These are phyloP conservation scores for Agrochola litura DNA, from an alignment of 2,888 invertebrate species.

Conservation along the genomic window DNA sequence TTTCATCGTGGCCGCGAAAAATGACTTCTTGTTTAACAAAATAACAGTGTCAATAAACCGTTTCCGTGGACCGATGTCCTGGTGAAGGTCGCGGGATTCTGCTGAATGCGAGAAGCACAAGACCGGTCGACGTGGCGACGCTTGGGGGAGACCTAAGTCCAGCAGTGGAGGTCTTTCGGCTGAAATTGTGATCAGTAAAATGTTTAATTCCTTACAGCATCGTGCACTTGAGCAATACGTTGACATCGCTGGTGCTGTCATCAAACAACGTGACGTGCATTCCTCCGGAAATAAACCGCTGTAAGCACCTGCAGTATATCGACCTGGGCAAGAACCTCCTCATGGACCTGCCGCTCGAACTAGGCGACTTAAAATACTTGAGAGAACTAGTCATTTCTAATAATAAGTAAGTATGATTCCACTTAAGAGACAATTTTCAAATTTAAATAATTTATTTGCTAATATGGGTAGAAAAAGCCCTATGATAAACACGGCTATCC, in stretches of 20 bases:
- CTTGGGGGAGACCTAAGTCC: neutral
- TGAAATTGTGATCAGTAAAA: neutral
- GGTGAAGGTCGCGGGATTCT: too few relatives aligned
- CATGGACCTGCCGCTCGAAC: conserved; percentile 91
- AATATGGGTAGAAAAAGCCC: neutral
- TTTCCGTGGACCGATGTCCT: too few relatives aligned
- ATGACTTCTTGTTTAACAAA: too few relatives aligned
- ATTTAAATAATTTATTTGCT: neutral
- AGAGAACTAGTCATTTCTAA: conserved; percentile 95
- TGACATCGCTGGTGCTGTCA: conserved; percentile 93
- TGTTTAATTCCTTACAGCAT: conserved; percentile 81
- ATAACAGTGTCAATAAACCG: too few relatives aligned
- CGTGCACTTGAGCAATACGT: conserved; percentile 84
- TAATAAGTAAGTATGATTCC: conserved; percentile 92
- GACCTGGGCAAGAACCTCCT: conserved; percentile 95
- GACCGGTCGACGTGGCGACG: neutral
- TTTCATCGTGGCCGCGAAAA: too few relatives aligned
- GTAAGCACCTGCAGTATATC: conserved; percentile 92
- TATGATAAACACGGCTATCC: neutral
- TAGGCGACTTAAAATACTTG: conserved; percentile 91
- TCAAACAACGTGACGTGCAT: conserved; percentile 92
- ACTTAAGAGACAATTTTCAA: neutral
- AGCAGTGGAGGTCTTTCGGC: neutral
- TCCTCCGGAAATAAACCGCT: conserved; percentile 92
- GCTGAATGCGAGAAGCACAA: too few relatives aligned